phyloP scores from a whole-genome alignment of 2,888 invertebrate genomes.

The Disparrhopalites patrizii region DNA sequence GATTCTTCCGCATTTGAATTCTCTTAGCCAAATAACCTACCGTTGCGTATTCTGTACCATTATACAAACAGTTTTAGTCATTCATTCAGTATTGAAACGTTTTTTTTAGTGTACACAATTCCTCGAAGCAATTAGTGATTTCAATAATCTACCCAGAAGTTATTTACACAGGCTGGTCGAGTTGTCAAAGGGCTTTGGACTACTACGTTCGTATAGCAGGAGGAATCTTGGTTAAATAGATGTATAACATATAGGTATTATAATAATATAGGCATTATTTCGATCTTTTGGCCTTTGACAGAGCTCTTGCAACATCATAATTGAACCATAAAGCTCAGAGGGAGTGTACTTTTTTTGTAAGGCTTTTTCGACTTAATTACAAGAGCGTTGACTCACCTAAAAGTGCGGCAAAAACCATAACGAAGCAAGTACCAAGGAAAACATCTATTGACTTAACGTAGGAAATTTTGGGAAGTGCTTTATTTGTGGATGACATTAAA shows the following conservation, averaged over 20 bases:
- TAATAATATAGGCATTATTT: too few relatives aligned
- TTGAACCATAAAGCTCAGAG: neutral
- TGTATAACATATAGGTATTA: too few relatives aligned
- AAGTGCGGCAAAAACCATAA: slow-evolving; percentile 97
- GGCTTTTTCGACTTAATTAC: neutral
- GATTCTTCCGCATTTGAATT: slow-evolving; percentile 92
- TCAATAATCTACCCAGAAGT: too few relatives aligned
- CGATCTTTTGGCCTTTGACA: neutral
- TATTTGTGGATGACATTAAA: slow-evolving; percentile 92
- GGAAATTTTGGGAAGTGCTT: slow-evolving; percentile 94
- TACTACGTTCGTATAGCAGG: too few relatives aligned
- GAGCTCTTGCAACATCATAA: neutral
- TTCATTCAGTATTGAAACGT: too few relatives aligned
- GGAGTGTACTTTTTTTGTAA: neutral
- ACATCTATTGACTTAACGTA: slow-evolving; percentile 98
- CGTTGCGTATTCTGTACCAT: slow-evolving; percentile 90
- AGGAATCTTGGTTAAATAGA: too few relatives aligned
- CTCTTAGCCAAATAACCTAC: slow-evolving; percentile 97
- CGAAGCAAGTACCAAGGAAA: slow-evolving; percentile 94
- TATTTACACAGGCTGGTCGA: too few relatives aligned
- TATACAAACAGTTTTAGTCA: too few relatives aligned
- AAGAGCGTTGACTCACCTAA: slow-evolving; percentile 65
- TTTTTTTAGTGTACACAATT: too few relatives aligned
- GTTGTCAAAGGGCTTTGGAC: too few relatives aligned
- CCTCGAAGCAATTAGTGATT: too few relatives aligned